A percentile compares a stretch with the other conserved stretches of the same genome.
Conservation (phyloP, 2,888 invertebrate genomes). For the Cecidostiba fungosa region DNA sequence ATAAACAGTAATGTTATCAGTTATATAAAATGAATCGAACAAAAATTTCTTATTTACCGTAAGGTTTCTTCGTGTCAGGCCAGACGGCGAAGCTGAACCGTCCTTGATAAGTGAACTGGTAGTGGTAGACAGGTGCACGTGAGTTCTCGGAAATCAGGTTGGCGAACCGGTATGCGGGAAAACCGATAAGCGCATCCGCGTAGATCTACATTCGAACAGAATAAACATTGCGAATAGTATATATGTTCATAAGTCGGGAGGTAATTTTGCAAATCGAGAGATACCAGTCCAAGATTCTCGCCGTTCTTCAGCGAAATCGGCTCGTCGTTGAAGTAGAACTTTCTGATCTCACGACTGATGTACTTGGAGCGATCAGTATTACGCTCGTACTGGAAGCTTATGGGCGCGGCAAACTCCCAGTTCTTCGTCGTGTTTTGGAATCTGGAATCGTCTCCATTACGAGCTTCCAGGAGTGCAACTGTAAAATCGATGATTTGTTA, state of each 20-base stretch:
- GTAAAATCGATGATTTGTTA: background rate
- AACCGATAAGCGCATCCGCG: slow-evolving; percentile 84
- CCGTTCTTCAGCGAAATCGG: slow-evolving; percentile 78
- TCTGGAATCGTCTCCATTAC: slow-evolving; percentile 35
- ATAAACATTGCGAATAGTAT: no score
- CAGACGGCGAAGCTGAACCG: slow-evolving; percentile 83
- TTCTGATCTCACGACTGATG: slow-evolving; percentile 81
- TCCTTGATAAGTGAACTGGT: slow-evolving; percentile 84
- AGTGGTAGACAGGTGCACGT: slow-evolving; percentile 83
- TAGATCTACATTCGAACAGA: slow-evolving; percentile 79
- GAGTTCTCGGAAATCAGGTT: slow-evolving; percentile 83
- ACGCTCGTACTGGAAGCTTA: slow-evolving; percentile 84
- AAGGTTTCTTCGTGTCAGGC: slow-evolving; percentile 79
- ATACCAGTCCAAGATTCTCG: slow-evolving; percentile 78
- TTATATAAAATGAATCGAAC: no score
- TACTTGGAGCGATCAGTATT: slow-evolving; percentile 80
- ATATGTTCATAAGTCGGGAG: no score
- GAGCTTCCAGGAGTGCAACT: slow-evolving; percentile 18
- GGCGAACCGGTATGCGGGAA: slow-evolving; percentile 83
- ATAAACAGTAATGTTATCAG: background rate
- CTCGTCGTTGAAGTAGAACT: slow-evolving; percentile 80
- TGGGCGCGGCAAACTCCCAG: slow-evolving; percentile 84
- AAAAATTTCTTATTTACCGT: slow-evolving; percentile 73
- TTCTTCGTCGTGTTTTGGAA: slow-evolving; percentile 81
- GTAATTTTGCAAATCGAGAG: background rate